Evolutionary conservation across 2,797 vertebrate genomes (phyloP), one percentile per base, ranked within the genome.

Genomic region (Ciconia nigra): DNA sequence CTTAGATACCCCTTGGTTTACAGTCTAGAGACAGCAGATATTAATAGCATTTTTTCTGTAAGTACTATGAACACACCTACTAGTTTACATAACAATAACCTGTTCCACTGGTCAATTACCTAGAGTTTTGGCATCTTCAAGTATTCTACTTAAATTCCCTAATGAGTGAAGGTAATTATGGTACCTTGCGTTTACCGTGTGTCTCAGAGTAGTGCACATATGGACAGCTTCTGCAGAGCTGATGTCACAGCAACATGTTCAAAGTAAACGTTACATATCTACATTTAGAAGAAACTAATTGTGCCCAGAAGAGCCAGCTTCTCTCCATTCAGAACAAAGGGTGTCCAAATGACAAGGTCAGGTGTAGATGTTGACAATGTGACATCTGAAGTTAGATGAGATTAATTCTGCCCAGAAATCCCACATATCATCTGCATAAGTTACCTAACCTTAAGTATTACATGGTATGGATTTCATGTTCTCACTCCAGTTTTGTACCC

Each of bases 151-250:
- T 52, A 15, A 44, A 72, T 42, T 18, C 26, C 9, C 11, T 52
- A 24, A 26, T 16, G 31, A 90, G 19, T 9, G 44, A 76, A 83
- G 35, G 52, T 9, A 58, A 46, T 22, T 41, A 29, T 9, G 62
- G n/a, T 20, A 41, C 22, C 42, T 89, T 5, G 1, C 5, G 2
- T 28, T 69, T 41, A 41, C 0, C 4, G 2, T 28, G 33, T 61
- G 18, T 35, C 25, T 59, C 69, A 72, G 52, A n/a, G 44, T 15
- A 51, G 57, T 17, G 46, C 22, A 22, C 4, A 0, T 21, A 16
- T 3, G 4, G 37, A 31, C 31, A 73, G 28, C 49, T 70, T 66
- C 72, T 61, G 69, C 42, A 77, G 87, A 88, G 62, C 39, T 67
- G 67, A 54, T 7, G 37, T 57, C 54, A 83, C 54, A 90, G 69